phyloP scores from a whole-genome alignment of 2,888 invertebrate genomes.

The Philereme transversata region DNA sequence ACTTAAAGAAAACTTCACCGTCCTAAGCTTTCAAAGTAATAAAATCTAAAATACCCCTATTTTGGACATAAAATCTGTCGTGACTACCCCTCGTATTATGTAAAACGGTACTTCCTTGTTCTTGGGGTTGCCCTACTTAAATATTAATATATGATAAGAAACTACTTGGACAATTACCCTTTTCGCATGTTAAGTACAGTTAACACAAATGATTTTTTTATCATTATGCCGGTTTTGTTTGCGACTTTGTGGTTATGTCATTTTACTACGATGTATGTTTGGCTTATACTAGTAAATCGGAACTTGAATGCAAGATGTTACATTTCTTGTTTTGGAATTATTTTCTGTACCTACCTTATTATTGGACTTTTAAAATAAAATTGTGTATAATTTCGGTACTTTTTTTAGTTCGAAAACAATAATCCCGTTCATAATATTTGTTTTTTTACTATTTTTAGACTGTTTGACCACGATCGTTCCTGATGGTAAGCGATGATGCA shows the following conservation, averaged over 20 bases:
- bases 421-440: too few relatives aligned
- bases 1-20: constrained; percentile 10
- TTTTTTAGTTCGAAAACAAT: too few relatives aligned
- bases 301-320: too few relatives aligned
- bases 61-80: constrained; percentile 35
- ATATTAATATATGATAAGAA: constrained; percentile 43
- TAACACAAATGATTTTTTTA: constrained; percentile 34
- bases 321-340: too few relatives aligned
- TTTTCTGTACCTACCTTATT: too few relatives aligned
- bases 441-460: too few relatives aligned
- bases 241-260: not conserved
- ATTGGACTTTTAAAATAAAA: too few relatives aligned
- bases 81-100: constrained; percentile 37
- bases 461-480: too few relatives aligned
- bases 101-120: constrained; percentile 34
- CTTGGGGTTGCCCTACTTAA: constrained; percentile 40
- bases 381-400: too few relatives aligned
- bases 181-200: constrained; percentile 34
- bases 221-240: constrained; percentile 24
- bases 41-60: constrained; percentile 33
- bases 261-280: not conserved
- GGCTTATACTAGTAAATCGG: not conserved
- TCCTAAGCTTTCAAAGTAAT: constrained; percentile 20
- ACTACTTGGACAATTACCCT: constrained; percentile 39
- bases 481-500: too few relatives aligned